Evolutionary conservation across 1,140 invertebrate genomes (phyloP).

Genomic region (Fopius arisanus): DNA sequence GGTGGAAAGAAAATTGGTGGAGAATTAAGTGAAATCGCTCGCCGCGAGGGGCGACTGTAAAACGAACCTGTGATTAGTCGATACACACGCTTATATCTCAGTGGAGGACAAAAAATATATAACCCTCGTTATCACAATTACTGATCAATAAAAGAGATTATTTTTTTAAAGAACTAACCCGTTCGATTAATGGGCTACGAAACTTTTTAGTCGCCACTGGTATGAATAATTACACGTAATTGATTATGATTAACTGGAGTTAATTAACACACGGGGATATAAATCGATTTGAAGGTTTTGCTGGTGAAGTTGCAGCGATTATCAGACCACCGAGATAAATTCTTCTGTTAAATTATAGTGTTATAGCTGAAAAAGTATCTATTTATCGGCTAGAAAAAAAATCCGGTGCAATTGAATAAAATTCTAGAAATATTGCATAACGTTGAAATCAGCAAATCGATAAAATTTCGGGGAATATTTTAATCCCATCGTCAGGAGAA

Average conservation of each 20-base stretch:
- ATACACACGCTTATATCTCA: slow-evolving; percentile 3
- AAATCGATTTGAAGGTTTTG: no score
- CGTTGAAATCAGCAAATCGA: no score
- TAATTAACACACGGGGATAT: neutral
- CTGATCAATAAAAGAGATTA: neutral
- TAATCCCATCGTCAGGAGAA: neutral
- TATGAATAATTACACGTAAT: neutral
- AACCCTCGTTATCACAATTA: slow-evolving; percentile 13
- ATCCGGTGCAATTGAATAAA: no score
- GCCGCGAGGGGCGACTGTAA: slow-evolving; percentile 18
- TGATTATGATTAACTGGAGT: neutral
- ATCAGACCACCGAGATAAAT: no score
- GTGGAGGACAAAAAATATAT: neutral
- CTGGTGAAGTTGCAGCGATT: no score
- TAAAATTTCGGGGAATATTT: neutral
- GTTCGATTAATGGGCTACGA: neutral
- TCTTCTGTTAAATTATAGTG: no score
- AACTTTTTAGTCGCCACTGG: neutral
- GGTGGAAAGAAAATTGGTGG: slow-evolving; percentile 8
- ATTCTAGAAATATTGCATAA: no score
- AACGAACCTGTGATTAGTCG: slow-evolving; percentile 17
- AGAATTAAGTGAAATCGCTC: slow-evolving; percentile 22
- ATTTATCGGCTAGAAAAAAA: no score
- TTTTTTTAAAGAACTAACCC: neutral
- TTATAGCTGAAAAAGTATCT: no score